Percentiles rank a stretch among this genome's conserved stretches.
These are phyloP conservation scores for Meriones psammophilus DNA, from an alignment of 2,797 vertebrate genomes.

Conservation along the genomic window DNA sequence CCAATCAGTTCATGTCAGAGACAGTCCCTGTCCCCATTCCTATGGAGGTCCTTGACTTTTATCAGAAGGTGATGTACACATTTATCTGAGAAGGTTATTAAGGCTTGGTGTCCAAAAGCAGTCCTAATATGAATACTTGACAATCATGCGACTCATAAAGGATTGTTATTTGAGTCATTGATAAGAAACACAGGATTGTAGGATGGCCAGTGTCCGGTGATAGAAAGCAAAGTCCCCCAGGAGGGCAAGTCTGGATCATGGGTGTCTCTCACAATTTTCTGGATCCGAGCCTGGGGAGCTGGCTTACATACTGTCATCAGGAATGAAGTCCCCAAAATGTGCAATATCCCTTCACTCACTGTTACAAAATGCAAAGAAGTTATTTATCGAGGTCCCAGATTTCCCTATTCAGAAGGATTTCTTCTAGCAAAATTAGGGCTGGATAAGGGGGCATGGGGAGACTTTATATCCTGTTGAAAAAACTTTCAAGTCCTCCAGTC, in stretches of 20 bases:
- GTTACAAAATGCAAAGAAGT: background rate
- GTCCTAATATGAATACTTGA: background rate
- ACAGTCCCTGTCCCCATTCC: too few relatives aligned
- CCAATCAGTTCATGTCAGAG: too few relatives aligned
- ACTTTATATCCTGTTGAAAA: background rate
- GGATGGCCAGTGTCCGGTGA: background rate
- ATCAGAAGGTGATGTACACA: background rate
- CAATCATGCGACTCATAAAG: background rate
- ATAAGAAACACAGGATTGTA: background rate
- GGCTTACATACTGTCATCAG: background rate
- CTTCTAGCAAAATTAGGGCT: background rate
- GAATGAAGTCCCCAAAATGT: too few relatives aligned
- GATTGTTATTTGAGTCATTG: background rate
- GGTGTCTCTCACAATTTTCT: background rate
- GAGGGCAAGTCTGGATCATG: background rate
- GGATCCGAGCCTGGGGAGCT: background rate
- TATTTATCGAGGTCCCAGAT: background rate
- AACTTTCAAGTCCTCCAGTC: background rate
- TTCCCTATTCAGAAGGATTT: background rate
- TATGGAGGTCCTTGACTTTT: background rate
- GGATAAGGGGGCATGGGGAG: fast-evolving
- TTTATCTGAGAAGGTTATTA: background rate
- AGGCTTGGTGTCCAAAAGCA: background rate
- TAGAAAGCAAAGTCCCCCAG: background rate
- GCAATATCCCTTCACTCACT: background rate